Evolutionary conservation across 2,888 invertebrate genomes (phyloP), one percentile per base, ranked within the genome.

Genomic region (Choristoneura rosaceana): DNA sequence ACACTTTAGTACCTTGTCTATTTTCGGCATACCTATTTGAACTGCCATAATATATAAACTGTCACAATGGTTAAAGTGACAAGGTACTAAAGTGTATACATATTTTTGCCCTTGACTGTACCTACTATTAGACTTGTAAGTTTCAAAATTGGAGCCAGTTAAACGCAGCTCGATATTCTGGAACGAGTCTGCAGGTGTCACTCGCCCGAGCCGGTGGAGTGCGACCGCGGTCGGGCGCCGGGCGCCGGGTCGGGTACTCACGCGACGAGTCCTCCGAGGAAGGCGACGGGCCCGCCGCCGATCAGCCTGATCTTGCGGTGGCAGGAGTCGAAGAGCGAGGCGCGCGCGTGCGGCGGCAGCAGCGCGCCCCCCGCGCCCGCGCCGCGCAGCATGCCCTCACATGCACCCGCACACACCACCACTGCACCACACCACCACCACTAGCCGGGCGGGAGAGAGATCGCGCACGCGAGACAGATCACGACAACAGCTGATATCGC

Each of bases 241-340:
- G n/a, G n/a, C n/a, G n/a, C n/a, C n/a, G n/a, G 76, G 74, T 69
- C 33, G 8, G 15, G 9, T 68, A 91, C 96, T 96, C 95, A 96
- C 96, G 96, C 96, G 87, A 96, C 96, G 83, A 96, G 95, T 83
- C 96, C 96, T 83, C 96, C 96, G 77, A 96, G 90, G 87, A 96
- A 95, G 78, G 95, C 95, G 77, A 95, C 95, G 59, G 96, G 95
- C 71, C 95, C 95, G 75, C 95, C 95, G 81, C 96, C 96, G 86
- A 96, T 96, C 83, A 96, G 94, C 79, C 96, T 95, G 84, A 96
- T 96, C 93, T 96, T 96, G 87, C 96, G 95, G 90, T 96, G 96
- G 88, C 96, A 96, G 82, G 96, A 96, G 91, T 96, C 96, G 88
- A 96, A 95, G 62, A 96, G 94, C 77, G 96, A 96, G 76, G 95